Evolutionary conservation across 2,888 invertebrate genomes (phyloP), one percentile per base, ranked within the genome.

Genomic region (Ptilodon capucinus): DNA sequence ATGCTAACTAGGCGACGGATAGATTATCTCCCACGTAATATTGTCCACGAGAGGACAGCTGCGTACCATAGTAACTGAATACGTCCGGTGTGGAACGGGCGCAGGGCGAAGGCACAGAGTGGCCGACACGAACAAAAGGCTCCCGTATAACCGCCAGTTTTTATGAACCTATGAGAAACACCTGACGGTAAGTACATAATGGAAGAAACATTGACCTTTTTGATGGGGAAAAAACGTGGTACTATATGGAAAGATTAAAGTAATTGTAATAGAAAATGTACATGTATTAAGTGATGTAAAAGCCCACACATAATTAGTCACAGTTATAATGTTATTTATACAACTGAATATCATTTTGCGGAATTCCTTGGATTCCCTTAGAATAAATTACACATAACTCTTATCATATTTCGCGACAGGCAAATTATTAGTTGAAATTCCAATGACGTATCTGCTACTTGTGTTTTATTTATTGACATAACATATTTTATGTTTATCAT

Each of bases 31-130:
- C 17, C 5, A 32, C 21, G 41, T 35, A 38, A 42, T 48, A 51
- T 51, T 48, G 57, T 46, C 54, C 54, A 51, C 55, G 44, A 35
- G 40, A 44, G 39, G 43, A 41, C 60, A 57, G 61, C 57, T 60
- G 56, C 47, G 57, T 51, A 48, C 46, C 55, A 43, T 56, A 45
- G 74, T 60, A 71, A 75, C 66, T 57, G 53, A 60, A 75, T 60
- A 74, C 74, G 55, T 75, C 74, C 73, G 69, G 67, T 52, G 48
- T 6, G 44, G 45, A 50, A 52, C 56, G 48, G 46, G 50, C 51
- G 42, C 36, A 45, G 46, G 51, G 58, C 46, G 48, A 47, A 40
- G 51, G 51, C 18, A 42, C 42, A 35, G 40, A 45, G 48, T 44
- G 28, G 42, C 48, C 45, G 45, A 44, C 44, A 34, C 43, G 38